Evolutionary conservation across 2,797 vertebrate species (phyloP), one percentile per base, ranked within the genome.

Genomic region (Pangasius larnaudii): DNA sequence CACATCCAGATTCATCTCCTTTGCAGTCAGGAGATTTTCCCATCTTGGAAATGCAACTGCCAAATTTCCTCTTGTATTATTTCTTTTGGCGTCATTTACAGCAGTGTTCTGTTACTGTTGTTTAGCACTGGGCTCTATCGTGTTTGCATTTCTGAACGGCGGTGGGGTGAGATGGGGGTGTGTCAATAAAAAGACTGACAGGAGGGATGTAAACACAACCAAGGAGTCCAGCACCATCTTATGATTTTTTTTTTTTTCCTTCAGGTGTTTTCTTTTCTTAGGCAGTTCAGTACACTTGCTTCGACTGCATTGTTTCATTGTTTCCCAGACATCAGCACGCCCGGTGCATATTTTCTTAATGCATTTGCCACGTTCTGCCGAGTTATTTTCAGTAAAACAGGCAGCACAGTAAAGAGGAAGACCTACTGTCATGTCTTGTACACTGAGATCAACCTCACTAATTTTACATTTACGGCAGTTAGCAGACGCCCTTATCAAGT

Each of bases 111-210:
- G 42, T 75, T 51, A 16, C 72, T 75, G 49, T 53, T 78, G n/a
- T 78, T 30, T 9, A 53, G 75, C 49, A 19, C 49, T 78, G 49
- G n/a, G 49, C 33, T 53, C 49, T 9, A 56, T 78, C n/a, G 33
- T 78, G 49, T 78, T 78, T 56, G 49, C n/a, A 56, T 75, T 75
- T 75, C 72, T 75, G 24, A 49, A 6, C 75, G 19, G 49, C n/a
- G 3, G 6, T 56, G 5, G 7, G 75, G n/a, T 30, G 49, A 30
- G 75, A 19, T 56, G 49, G n/a, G 49, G 49, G 75, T 19, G 49
- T 53, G 46, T 53, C 46, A 53, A 30, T 51, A 51, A 51, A 51
- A 51, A 11, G 14, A 51, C 49, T 30, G 74, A 77, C 27, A 77
- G 27, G 46, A 77, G 46, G 2, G 74, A 77, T 77, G n/a, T 33